phyloP scores from a whole-genome alignment of 1,140 invertebrate genomes.

The Psix sp. region DNA sequence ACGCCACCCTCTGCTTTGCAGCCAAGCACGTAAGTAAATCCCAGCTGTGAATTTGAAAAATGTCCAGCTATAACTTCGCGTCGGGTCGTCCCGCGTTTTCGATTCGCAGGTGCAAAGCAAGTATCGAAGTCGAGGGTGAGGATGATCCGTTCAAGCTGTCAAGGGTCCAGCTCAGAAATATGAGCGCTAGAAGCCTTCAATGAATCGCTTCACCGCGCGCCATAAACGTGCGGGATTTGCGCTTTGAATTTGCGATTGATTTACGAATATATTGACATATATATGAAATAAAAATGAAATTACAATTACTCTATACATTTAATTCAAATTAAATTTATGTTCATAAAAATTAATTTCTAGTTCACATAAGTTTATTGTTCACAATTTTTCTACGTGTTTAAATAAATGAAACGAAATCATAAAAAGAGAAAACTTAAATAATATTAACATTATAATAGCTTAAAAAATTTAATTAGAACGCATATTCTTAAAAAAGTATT shows the following conservation, averaged over 20 bases:
- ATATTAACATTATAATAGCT: no score
- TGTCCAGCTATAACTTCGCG: constrained; percentile 62
- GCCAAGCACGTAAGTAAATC: constrained; percentile 64
- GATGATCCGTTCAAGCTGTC: constrained; percentile 51
- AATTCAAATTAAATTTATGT: no score
- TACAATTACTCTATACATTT: no score
- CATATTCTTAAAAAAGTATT: no score
- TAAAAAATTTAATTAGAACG: no score
- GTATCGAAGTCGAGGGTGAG: constrained; percentile 38
- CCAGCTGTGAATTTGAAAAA: constrained; percentile 67
- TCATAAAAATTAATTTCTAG: no score
- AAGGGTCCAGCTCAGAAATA: constrained; percentile 45
- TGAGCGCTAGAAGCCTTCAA: constrained; percentile 30
- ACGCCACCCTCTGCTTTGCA: constrained; percentile 26
- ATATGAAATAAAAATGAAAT: no score
- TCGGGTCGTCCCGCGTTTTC: constrained; percentile 10
- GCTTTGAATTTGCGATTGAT: constrained; percentile 35
- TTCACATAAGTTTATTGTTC: no score
- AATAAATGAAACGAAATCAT: no score
- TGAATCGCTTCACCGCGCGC: constrained; percentile 24
- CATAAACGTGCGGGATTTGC: constrained; percentile 38
- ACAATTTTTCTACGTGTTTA: no score
- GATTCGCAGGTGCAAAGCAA: constrained; percentile 55
- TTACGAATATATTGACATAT: constrained; percentile 6
- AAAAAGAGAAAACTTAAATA: no score